Evolutionary conservation across 2,888 invertebrate species (phyloP).

Genomic region (Cartodere bifasciata): DNA sequence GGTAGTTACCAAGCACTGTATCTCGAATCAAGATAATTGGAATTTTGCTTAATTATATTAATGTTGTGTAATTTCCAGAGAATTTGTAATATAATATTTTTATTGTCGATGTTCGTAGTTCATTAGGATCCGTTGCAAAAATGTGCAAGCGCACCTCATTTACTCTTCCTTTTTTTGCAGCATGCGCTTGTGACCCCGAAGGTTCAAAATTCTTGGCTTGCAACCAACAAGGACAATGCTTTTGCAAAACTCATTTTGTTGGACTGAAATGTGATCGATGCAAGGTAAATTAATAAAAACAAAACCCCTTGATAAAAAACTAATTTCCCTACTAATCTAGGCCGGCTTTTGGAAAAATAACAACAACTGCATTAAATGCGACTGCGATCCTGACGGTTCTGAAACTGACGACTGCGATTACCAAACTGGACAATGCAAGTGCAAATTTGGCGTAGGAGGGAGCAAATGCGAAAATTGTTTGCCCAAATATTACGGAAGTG

Average conservation of each 20-base stretch:
- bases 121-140: too few species aligned
- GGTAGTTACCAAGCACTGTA: too few species aligned
- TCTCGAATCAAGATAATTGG: too few species aligned
- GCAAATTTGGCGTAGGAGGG: slow-evolving; percentile 65
- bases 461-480: slow-evolving; percentile 60
- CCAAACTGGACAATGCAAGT: slow-evolving; percentile 63
- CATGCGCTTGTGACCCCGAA: slow-evolving; percentile 68
- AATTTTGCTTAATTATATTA: too few species aligned
- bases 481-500: slow-evolving; percentile 66
- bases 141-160: too few species aligned
- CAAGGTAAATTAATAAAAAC: slow-evolving; percentile 39
- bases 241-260: slow-evolving; percentile 57
- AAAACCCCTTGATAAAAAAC: too few species aligned
- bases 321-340: slow-evolving; percentile 35
- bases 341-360: slow-evolving; percentile 66
- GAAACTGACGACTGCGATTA: slow-evolving; percentile 56
- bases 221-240: slow-evolving; percentile 67
- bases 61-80: too few species aligned
- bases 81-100: too few species aligned
- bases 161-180: slow-evolving; percentile 58
- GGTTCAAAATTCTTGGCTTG: slow-evolving; percentile 61
- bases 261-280: slow-evolving; percentile 67
- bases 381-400: slow-evolving; percentile 62
- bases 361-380: slow-evolving; percentile 67
- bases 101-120: too few species aligned